These are phyloP conservation scores for Brenthis daphne DNA, from an alignment of 2,888 invertebrate genomes.

Conservation along the genomic window DNA sequence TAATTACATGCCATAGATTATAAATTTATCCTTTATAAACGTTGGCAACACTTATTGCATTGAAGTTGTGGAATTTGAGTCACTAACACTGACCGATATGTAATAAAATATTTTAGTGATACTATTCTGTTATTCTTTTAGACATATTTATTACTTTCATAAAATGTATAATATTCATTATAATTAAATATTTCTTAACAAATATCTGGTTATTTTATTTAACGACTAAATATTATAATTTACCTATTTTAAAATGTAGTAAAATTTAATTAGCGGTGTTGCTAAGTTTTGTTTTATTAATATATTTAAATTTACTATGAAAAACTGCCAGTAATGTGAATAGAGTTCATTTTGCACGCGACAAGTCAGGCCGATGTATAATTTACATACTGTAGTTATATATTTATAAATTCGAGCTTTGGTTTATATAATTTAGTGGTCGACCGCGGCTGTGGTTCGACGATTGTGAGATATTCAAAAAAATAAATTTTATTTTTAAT, in stretches of 20 bases:
- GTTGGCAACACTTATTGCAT: slow-evolving; percentile 19
- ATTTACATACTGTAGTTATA: slow-evolving; percentile 72
- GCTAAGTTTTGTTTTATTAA: slow-evolving; percentile 3
- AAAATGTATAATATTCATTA: slow-evolving; percentile 26
- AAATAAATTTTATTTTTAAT: slow-evolving; percentile 82
- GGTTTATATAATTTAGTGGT: slow-evolving; percentile 68
- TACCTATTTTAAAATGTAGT: background rate
- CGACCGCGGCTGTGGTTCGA: slow-evolving; percentile 58
- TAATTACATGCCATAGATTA: slow-evolving; percentile 4
- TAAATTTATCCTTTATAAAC: slow-evolving; percentile 6
- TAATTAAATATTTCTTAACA: slow-evolving; percentile 21
- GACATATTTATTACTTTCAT: slow-evolving; percentile 24
- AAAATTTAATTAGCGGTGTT: slow-evolving; percentile 4
- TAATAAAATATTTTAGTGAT: slow-evolving; percentile 15
- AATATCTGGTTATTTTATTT: slow-evolving; percentile 24
- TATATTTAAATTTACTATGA: background rate
- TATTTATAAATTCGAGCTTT: slow-evolving; percentile 75
- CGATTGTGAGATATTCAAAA: slow-evolving; percentile 78
- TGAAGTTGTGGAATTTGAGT: slow-evolving; percentile 15
- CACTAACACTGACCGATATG: slow-evolving; percentile 21
- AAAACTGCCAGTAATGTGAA: slow-evolving; percentile 14
- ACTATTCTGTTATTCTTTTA: slow-evolving; percentile 24
- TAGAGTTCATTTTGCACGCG: slow-evolving; percentile 28
- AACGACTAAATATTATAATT: background rate
- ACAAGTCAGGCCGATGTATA: slow-evolving; percentile 47